Base-by-base conservation (phyloP, 2,888 invertebrate species). In the Escarpia spicata region DNA sequence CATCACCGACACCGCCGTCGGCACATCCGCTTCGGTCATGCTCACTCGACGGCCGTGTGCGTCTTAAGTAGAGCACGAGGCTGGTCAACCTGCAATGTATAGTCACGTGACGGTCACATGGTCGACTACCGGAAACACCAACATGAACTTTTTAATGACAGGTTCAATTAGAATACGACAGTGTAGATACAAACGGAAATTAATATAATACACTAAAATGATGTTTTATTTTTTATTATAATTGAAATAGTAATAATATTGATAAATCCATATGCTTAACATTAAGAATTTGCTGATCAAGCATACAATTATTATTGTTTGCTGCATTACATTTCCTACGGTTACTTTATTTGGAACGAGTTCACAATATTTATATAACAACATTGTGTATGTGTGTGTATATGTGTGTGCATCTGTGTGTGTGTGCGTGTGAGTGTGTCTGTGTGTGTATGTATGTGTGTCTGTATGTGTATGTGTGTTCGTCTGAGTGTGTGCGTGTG, bases 51-150 rank as follows among this genome's bases (percentile, higher is more conserved):
- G 90, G 92, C 93, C 58, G 92, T 93, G 92, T 93, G 92, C 15
- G 90, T 90, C 92, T 93, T 93, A 45, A 93, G 90, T 31, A 93
- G 89, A 91, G 91, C 92, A 1, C 93, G 91, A 43, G 93, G 93
- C 90, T 93, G 93, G 52, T 93, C 93, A 45, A 93, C 93, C 93
- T 93, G 91, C 37, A 90, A 90, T 31, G 37, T 26, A 90, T 52
- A 12, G 52, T 52, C 52, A 52, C 52, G 52, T 52, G 52, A 52
- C 52, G 52, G 52, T 52, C 12, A 52, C 52, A 52, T 52, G 52
- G 52, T 52, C 52, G 10, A 52, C 52, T 52, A 52, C 3, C 12
- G 52, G 52, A 15, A 45, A 31, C n/a, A 91, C 43, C 37, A 19
- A 45, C 12, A 19, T 26, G 15, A 26, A 26, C 31, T 45, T n/a